Percentiles rank a stretch among this genome's conserved stretches.
These are phyloP conservation scores for Lithophane ornitopus DNA, from an alignment of 2,888 invertebrate species.

Conservation along the genomic window DNA sequence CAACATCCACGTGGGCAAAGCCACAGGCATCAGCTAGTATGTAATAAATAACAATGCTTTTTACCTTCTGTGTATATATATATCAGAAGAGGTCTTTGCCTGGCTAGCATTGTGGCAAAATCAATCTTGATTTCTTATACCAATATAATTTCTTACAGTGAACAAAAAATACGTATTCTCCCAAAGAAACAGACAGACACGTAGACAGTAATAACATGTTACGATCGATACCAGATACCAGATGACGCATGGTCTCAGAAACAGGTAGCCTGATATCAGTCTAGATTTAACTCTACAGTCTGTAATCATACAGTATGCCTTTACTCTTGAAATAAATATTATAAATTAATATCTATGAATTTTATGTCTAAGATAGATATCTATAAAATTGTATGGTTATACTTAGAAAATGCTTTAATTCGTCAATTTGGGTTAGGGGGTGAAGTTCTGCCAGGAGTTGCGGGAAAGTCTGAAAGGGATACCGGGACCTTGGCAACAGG, in stretches of 20 bases:
- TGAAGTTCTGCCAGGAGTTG: too few relatives aligned
- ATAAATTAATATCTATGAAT: not conserved
- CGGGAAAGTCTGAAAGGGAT: too few relatives aligned
- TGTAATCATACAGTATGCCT: constrained; percentile 7
- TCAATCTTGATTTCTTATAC: constrained; percentile 31
- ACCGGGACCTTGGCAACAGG: too few relatives aligned
- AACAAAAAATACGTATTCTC: constrained; percentile 30
- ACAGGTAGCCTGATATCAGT: constrained; percentile 39
- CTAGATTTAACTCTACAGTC: constrained; percentile 28
- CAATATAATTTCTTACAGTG: constrained; percentile 6
- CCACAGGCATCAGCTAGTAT: too few relatives aligned
- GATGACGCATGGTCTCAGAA: constrained; percentile 40
- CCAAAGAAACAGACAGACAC: constrained; percentile 9
- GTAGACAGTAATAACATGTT: constrained; percentile 41
- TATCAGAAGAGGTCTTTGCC: not conserved
- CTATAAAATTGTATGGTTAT: constrained; percentile 13
- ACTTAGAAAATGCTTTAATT: not conserved
- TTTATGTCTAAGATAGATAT: not conserved
- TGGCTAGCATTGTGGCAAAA: not conserved
- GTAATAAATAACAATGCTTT: not conserved
- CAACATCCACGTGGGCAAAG: too few relatives aligned
- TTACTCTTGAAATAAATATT: not conserved
- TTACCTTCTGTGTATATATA: not conserved
- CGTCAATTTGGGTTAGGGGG: too few relatives aligned
- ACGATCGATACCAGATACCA: constrained; percentile 20